Base-by-base conservation (phyloP, 2,113 vertebrate genomes). In the Odontesthes bonariensis region DNA sequence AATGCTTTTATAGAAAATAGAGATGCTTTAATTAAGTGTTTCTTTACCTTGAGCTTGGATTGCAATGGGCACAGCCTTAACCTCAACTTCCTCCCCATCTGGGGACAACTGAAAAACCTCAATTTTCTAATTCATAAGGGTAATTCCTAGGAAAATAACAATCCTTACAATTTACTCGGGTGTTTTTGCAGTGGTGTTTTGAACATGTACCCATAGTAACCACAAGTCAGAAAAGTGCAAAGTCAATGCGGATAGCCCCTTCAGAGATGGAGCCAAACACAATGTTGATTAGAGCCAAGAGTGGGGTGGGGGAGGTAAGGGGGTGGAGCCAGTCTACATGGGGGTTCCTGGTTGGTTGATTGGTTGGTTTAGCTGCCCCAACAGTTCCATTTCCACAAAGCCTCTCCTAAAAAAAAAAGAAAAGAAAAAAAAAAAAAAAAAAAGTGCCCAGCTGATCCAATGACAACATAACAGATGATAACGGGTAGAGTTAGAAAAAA, bases 371-470 rank as follows among this genome's bases (percentile, higher is more conserved):
- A 95, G 91, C 94, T 94, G 91, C 93, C 92, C 92, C 89, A 92
- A 90, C 86, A 88, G 84, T 90, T 89, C 77, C 63, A 79, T 84
- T 85, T 91, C 87, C 89, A 89, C 93, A 93, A 95, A 95, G 94
- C 96, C 93, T 95, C 95, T 96, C 81, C 94, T 95, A 89, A 59
- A 84, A 85, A 86, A 83, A 77, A 69, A 56, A 35, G 84, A 86
- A 83, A 77, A 69, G 32, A 35, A 58, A 83, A 85, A 87, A 84
- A 77, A 70, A 38, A 16, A 57, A 59, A 84, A 63, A 55, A 5
- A 89, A 94, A 96, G 95, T 95, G 95, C 96, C 96, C 95, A 95
- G 94, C 93, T 96, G 95, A 96, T 96, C 95, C 94, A 87, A 92
- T 91, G 88, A 90, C 91, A 86, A 94, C 82, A 90, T 69, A 93